Evolutionary conservation across 1,140 invertebrate species (phyloP), one percentile per base, ranked within the genome.

Genomic region (Drosophila biarmipes): DNA sequence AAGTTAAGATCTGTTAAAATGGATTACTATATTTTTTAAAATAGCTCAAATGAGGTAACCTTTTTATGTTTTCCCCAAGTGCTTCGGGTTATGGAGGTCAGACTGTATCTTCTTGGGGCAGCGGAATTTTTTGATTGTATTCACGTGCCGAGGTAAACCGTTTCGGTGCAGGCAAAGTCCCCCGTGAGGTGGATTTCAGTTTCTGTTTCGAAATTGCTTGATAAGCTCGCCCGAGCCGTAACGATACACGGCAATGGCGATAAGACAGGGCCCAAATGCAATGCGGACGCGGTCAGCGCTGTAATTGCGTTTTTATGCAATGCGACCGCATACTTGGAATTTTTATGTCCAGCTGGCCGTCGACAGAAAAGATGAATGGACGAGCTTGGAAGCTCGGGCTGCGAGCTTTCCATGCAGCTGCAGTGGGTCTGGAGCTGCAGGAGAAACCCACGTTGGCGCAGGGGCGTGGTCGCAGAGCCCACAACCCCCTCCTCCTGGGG

Each of bases 251-350:
- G 43, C 54, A 35, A 61, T 10, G 59, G 17, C 52, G 68, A 86
- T 78, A 81, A 66, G 81, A 19, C 37, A 42, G 45, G 24, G 55
- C 74, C 57, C 35, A 49, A 73, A 66, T 74, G 71, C 71, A 74
- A 56, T 63, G 58, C 58, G 69, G 59, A 74, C 69, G 49, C 45
- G 49, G 69, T 73, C 37, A 63, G 34, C 34, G 24, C 42, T 35
- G 35, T 68, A 55, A 61, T 59, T 58, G 42, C 43, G 42, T 55
- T 63, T 73, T 74, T 74, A 74, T 63, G 71, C 43, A 63, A 74
- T 27, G 17, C 31, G 43, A 12, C 52, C 52, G 59, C 58, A 86
- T 86, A 58, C 72, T 82, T 86, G 61, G 17, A 76, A 86, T 86
- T 63, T 64, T 68, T 57, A 31, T 31, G 29, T 10, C 29, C 8